Conservation (phyloP, 2,113 vertebrate species). For the Pandion haliaetus region DNA sequence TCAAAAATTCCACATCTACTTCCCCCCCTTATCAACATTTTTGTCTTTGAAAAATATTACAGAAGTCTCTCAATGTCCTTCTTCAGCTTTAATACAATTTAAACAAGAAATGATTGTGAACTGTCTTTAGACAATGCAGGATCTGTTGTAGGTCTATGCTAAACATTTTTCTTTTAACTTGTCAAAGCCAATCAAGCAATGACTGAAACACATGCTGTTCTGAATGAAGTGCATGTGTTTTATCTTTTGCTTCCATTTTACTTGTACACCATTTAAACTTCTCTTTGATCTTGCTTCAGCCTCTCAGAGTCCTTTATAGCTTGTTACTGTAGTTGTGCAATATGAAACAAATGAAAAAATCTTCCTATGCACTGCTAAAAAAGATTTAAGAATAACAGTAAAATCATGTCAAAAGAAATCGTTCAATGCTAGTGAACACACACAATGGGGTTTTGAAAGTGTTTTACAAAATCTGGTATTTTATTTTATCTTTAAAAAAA, state of each 20-base stretch:
- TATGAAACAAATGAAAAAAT: background rate
- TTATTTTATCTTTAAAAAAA: background rate
- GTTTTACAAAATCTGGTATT: background rate
- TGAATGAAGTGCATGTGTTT: background rate
- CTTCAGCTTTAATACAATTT: background rate
- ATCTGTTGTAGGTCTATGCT: background rate
- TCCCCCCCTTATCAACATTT: background rate
- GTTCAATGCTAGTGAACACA: background rate
- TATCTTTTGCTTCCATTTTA: background rate
- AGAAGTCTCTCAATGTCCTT: background rate
- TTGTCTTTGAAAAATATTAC: background rate
- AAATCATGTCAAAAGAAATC: background rate
- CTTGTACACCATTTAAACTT: background rate
- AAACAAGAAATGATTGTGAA: background rate
- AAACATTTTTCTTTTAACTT: background rate
- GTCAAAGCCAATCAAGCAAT: background rate
- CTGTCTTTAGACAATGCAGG: background rate
- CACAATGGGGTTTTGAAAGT: background rate
- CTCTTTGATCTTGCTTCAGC: background rate
- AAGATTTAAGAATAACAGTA: background rate
- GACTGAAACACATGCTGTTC: background rate
- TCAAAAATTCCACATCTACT: background rate
- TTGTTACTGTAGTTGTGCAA: background rate
- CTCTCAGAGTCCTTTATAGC: background rate
- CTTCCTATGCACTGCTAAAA: background rate